A percentile compares a stretch with the other conserved stretches of the same genome.
phyloP scores from a whole-genome alignment of 64 coral and sea anemone species.

The Acropora yongei region DNA sequence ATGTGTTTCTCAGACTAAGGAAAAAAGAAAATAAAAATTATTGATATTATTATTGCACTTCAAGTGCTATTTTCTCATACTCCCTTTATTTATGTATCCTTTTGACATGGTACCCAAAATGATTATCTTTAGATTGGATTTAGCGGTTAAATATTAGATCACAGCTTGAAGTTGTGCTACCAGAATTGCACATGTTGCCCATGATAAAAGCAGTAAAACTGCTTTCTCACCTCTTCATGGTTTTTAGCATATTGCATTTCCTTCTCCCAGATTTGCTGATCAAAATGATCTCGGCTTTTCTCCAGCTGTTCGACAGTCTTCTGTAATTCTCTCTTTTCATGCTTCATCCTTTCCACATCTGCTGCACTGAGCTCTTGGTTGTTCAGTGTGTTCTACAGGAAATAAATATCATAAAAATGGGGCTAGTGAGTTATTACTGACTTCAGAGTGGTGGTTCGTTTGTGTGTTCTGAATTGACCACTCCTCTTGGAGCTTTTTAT shows the following conservation, averaged over 20 bases:
- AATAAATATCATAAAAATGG: not conserved
- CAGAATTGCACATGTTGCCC: no score
- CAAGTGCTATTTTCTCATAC: no score
- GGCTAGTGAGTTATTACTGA: no score
- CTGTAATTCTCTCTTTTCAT: conserved; percentile 80
- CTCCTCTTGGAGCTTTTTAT: no score
- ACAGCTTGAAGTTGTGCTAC: no score
- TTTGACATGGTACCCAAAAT: no score
- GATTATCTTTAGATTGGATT: no score
- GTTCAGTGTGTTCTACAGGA: conserved; percentile 69
- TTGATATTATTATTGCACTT: no score
- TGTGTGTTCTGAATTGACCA: no score
- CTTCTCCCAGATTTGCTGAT: conserved; percentile 94
- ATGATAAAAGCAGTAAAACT: not conserved
- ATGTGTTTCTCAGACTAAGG: conserved; percentile 80
- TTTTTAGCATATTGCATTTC: conserved; percentile 96
- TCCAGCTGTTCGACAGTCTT: conserved; percentile 73
- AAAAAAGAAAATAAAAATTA: not conserved
- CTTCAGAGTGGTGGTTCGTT: no score
- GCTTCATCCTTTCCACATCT: conserved; percentile 91
- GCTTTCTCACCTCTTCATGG: conserved; percentile 77
- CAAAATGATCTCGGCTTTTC: conserved; percentile 78
- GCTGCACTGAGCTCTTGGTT: conserved; percentile 90
- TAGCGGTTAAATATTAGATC: no score
- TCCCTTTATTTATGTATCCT: no score